Evolutionary conservation across 53 echinoderm and acorn worm species (phyloP), one percentile per base, ranked within the genome.

Genomic region (Echinometra lucunter): DNA sequence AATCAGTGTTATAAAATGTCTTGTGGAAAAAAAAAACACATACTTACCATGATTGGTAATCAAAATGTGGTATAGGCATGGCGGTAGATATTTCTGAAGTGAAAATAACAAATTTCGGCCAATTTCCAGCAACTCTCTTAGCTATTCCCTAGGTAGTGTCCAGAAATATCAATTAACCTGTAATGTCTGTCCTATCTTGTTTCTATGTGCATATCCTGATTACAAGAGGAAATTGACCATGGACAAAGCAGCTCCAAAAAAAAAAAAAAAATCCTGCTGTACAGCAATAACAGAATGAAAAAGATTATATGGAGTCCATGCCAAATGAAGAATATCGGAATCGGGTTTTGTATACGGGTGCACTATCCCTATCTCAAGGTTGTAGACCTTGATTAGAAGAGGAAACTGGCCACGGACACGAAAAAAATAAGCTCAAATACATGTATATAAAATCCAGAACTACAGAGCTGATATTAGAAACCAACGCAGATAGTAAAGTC

Each of bases 41-140:
- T 78, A 78, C 78, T 40, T 78, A 78, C 78, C 78, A 6, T 18
- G 18, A 38, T 13, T 78, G 38, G 42, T 40, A 78, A 78, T 78
- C 78, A 38, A 19, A 35, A 78, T 78, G 42, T 10, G 78, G 78
- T 40, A 78, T 78, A 6, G 78, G 78, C 78, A 78, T 78, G 78
- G 15, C 42, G 17, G 78, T 23, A 78, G 38, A 19, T 42, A 40
- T 38, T 38, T 12, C 32, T 53, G 53, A 49, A 49, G 9, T 4
- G 4, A 30, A 69, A 69, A 34, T 34, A 8, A 69, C 21, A 19
- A 63, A 63, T 6, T 63, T 25, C 21, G 25, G 21, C 63, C 19
- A 63, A 63, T 63, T 63, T 63, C 63, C 25, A 21, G 69, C 8
- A 13, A 69, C 32, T 23, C 25, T 78, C 42, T 78, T 35, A 1